Evolutionary conservation across 2,888 invertebrate species (phyloP), one percentile per base, ranked within the genome.

Genomic region (Leptinotarsa peninsularis): DNA sequence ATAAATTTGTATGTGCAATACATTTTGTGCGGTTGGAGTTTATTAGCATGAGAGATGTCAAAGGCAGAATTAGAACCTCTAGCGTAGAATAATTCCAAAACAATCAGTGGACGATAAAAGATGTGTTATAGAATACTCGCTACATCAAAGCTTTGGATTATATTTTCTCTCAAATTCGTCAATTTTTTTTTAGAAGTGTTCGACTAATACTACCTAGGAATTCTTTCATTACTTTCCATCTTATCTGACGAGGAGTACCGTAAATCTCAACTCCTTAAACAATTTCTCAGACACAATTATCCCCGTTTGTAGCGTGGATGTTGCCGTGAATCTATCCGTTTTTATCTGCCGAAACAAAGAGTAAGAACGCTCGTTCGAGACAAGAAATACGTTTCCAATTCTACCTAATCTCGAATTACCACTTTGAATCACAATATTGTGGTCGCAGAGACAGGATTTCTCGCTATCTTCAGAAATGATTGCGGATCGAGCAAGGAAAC

Each of bases 381-480:
- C 75, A 73, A 75, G 78, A 76, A 78, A 76, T 78, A 78, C 78
- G 78, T 76, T 76, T 75, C 76, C 76, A 76, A 78, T 78, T 78
- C 76, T 71, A 60, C 76, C 76, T 78, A 78, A 78, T 78, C 78
- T 78, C 72, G 75, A 76, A 78, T 76, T 78, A 76, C 78, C 76
- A 75, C 76, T 75, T 74, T 73, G 78, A 76, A 78, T 78, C 76
- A 71, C 76, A 73, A 76, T 76, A 75, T 76, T 76, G 76, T 73
- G 75, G 78, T 74, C 52, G 56, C 68, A 73, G 67, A 75, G 76
- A 76, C 78, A 70, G 76, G 71, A 76, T 78, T 76, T 71, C 71
- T 71, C 75, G 78, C 75, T 78, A 76, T 75, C 78, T 76, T 66
- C 66, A 60, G 67, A 67, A 80, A 80, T 77, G 81, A 82, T 82